Evolutionary conservation across 2,888 invertebrate genomes (phyloP), one percentile per base, ranked within the genome.

Genomic region (Tuta absoluta): DNA sequence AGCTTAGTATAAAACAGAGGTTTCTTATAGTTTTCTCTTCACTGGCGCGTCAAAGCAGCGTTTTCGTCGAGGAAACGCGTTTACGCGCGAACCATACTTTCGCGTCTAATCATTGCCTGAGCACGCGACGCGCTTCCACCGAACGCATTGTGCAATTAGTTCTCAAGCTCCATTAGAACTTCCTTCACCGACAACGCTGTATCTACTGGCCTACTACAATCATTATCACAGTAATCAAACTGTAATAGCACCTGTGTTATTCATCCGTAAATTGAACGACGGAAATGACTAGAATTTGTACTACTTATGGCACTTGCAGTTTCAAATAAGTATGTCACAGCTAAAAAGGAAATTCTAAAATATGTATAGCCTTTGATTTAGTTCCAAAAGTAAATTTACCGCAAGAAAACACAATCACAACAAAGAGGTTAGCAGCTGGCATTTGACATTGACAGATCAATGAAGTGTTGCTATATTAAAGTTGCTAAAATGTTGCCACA

Each of bases 91-190:
- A 68, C 56, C 68, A 63, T 69, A 71, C 76, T 78, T 78, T 76
- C 74, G 71, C 71, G 71, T 73, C 65, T 64, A 63, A 68, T 65
- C 70, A 72, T 68, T 72, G 67, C 72, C 67, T 69, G 66, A 62
- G 69, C 66, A 74, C 69, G 71, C 69, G 69, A 64, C 65, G 66
- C 65, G 71, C 67, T 48, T 68, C 63, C 72, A 70, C 67, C 70
- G 70, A 73, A 70, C 71, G 62, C 71, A 77, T 82, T 81, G 76
- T 72, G 79, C 69, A 81, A 82, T 67, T 65, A 63, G 68, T 62
- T 56, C 65, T 53, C 67, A 66, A 63, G 66, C 66, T 63, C 65
- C 63, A 59, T 63, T 63, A 63, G 24, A 48, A 58, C 59, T 67
- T 62, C 67, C 66, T 62, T 65, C 65, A 63, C 48, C 61, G 48